phyloP scores from a whole-genome alignment of 2,797 vertebrate species.

The Hafferia zeledoni region DNA sequence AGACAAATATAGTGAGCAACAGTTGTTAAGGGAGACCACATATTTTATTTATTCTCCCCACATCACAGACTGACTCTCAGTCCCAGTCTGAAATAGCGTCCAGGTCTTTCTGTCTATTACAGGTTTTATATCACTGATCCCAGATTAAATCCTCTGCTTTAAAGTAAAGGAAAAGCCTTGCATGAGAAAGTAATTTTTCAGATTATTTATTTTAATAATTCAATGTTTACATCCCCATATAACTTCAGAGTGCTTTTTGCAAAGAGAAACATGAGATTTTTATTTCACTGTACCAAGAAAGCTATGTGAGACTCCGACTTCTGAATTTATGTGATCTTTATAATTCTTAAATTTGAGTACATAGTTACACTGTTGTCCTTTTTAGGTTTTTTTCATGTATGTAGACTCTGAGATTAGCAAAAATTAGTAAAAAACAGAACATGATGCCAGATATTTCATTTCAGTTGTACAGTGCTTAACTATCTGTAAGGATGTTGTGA shows the following conservation, averaged over 20 bases:
- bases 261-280: neutral
- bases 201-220: neutral
- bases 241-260: neutral
- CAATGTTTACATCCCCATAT: neutral
- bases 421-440: neutral
- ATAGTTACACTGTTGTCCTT: neutral
- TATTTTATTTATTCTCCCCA: neutral
- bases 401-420: neutral
- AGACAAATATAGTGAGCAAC: neutral
- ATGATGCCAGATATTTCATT: neutral
- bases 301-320: neutral
- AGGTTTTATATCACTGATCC: neutral
- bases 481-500: neutral
- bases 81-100: neutral
- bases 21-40: neutral
- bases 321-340: neutral
- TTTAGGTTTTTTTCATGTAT: rapidly evolving
- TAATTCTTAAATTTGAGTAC: neutral
- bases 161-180: neutral
- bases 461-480: neutral
- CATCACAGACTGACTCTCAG: neutral
- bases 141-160: neutral
- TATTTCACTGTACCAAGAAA: neutral
- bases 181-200: neutral
- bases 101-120: neutral